Conservation (phyloP, 2,113 vertebrate genomes). For the Zeus faber region DNA sequence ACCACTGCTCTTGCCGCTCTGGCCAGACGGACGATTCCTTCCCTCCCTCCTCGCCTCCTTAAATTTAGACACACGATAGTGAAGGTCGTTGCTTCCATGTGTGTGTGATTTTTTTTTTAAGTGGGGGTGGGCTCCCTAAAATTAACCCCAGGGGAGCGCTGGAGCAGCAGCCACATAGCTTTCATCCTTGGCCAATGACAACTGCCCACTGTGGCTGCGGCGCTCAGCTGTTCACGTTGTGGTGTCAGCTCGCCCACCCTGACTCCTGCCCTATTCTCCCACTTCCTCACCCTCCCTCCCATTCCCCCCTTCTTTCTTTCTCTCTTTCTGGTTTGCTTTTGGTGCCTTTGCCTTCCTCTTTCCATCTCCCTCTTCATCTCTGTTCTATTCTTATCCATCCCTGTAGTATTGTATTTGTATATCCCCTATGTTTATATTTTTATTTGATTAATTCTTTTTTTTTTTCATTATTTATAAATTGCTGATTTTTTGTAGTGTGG, state of each 20-base stretch:
- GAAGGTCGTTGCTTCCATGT: conserved; percentile 43
- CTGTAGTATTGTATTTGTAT: too few species aligned
- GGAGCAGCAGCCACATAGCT: conserved; percentile 65
- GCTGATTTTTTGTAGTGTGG: too few species aligned
- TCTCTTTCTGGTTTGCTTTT: too few species aligned
- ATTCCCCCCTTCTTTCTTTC: conserved; percentile 3
- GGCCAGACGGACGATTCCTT: too few species aligned
- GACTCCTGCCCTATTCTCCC: conserved; percentile 19
- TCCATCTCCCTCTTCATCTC: neutral
- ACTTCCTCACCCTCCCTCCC: conserved; percentile 14
- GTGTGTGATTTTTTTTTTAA: conserved; percentile 37
- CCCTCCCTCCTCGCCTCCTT: conserved; percentile 48
- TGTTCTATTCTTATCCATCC: neutral
- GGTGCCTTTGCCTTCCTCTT: neutral
- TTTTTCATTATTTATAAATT: too few species aligned
- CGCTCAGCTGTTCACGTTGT: conserved; percentile 73
- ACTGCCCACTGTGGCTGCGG: conserved; percentile 59
- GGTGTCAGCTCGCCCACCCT: conserved; percentile 50
- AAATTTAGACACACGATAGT: conserved; percentile 58
- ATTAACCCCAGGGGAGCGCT: conserved; percentile 68
- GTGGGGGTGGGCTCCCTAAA: conserved; percentile 72
- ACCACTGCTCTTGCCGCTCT: too few species aligned
- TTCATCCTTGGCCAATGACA: conserved; percentile 73
- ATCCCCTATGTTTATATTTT: too few species aligned
- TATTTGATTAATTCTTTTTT: too few species aligned